phyloP scores from a whole-genome alignment of 37 sponge, comb jelly and placozoan genomes.

The Haliclona indistincta region DNA sequence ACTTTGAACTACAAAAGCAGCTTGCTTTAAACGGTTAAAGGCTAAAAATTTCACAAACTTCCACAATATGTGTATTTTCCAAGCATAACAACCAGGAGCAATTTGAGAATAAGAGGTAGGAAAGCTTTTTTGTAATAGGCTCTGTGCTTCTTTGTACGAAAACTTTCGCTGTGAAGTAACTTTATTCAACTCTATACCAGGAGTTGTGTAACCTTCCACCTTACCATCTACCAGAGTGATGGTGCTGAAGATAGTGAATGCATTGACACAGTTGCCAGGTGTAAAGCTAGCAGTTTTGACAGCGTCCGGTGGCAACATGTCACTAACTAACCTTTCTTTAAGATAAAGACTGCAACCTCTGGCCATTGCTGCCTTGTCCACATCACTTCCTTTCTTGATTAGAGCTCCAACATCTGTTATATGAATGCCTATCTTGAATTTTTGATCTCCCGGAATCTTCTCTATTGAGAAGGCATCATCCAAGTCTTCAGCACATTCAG shows the following conservation, averaged over 20 bases:
- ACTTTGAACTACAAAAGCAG: slow-evolving; percentile 15
- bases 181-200: neutral
- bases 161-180: neutral
- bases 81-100: too few relatives aligned
- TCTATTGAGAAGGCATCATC: slow-evolving; percentile 25
- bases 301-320: slow-evolving; percentile 13
- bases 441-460: neutral
- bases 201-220: neutral
- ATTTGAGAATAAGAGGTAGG: too few relatives aligned
- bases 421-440: slow-evolving; percentile 46
- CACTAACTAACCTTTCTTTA: slow-evolving; percentile 6
- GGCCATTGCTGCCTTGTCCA: slow-evolving; percentile 10
- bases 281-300: neutral
- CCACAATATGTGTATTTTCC: too few relatives aligned
- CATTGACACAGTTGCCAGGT: neutral
- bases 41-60: slow-evolving; percentile 20
- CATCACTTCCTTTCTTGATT: neutral
- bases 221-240: neutral
- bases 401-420: slow-evolving; percentile 34
- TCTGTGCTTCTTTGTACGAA: slow-evolving; percentile 29
- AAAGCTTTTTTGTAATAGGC: too few relatives aligned
- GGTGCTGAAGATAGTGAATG: slow-evolving; percentile 9
- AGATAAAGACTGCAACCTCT: slow-evolving; percentile 39
- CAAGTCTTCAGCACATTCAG: slow-evolving; percentile 1
- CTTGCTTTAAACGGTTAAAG: slow-evolving; percentile 5